Percentiles rank a stretch among this genome's conserved stretches.
Evolutionary conservation across 1,140 invertebrate species (phyloP).

Genomic region (Diorhabda elongata): DNA sequence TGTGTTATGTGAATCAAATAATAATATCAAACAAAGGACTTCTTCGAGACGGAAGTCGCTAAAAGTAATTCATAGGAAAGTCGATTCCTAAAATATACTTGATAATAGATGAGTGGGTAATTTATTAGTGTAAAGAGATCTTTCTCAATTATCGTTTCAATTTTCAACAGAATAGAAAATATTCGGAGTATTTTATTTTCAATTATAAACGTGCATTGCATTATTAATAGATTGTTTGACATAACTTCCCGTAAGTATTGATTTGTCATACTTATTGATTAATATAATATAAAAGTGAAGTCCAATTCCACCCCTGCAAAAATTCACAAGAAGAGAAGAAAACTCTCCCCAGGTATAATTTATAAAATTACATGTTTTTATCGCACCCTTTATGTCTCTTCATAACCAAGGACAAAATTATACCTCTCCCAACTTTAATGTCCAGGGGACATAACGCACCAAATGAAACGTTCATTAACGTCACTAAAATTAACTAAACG

Average conservation of each 20-base stretch:
- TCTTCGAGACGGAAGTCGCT: no score
- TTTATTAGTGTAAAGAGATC: no score
- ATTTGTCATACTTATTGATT: slow-evolving; percentile 3
- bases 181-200: no score
- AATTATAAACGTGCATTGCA: no score
- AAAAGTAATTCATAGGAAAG: no score
- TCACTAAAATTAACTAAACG: neutral
- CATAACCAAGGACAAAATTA: slow-evolving; percentile 2
- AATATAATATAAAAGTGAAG: neutral
- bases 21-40: no score
- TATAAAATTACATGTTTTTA: slow-evolving; percentile 3
- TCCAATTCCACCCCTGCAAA: neutral
- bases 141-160: no score
- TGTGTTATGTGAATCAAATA: no score
- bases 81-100: no score
- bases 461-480: slow-evolving; percentile 2
- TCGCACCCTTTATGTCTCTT: neutral
- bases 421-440: neutral
- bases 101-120: no score
- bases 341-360: neutral
- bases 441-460: neutral
- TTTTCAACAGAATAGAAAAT: no score
- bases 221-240: no score
- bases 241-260: neutral
- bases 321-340: neutral